phyloP scores from a whole-genome alignment of 2,113 vertebrate species.

The Catharus fuscescens region DNA sequence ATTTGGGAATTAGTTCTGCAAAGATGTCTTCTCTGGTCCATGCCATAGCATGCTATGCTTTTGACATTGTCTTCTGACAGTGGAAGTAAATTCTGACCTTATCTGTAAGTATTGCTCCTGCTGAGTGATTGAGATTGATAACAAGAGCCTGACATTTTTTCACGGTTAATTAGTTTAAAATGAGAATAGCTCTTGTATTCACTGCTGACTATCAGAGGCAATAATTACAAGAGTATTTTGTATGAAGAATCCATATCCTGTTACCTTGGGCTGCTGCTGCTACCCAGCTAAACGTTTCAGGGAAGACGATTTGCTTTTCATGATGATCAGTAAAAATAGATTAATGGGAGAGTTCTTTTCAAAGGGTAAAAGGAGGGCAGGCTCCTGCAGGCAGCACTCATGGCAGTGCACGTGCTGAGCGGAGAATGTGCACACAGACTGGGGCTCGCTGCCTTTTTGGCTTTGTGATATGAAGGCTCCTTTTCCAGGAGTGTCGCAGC shows the following conservation, averaged over 20 bases:
- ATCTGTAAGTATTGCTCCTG: background rate
- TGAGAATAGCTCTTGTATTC: constrained; percentile 9
- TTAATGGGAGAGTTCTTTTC: background rate
- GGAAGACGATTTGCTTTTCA: background rate
- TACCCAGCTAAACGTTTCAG: background rate
- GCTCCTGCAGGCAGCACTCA: background rate
- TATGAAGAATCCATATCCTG: background rate
- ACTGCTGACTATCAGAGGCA: background rate
- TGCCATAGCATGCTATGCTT: background rate
- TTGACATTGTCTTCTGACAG: background rate
- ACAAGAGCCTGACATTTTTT: constrained; percentile 26
- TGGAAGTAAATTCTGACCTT: constrained; percentile 25
- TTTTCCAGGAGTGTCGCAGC: background rate
- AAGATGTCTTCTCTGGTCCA: background rate
- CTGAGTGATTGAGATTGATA: constrained; percentile 38
- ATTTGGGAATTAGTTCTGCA: background rate
- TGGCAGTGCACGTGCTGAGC: background rate
- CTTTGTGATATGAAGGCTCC: background rate
- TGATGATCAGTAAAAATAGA: background rate
- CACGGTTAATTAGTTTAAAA: constrained; percentile 48
- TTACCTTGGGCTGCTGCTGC: background rate
- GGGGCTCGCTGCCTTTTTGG: background rate
- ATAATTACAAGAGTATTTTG: constrained; percentile 15
- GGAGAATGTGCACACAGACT: background rate
- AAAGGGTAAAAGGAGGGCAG: background rate